Conservation (phyloP, 2,113 vertebrate genomes). For the Pimephales promelas region DNA sequence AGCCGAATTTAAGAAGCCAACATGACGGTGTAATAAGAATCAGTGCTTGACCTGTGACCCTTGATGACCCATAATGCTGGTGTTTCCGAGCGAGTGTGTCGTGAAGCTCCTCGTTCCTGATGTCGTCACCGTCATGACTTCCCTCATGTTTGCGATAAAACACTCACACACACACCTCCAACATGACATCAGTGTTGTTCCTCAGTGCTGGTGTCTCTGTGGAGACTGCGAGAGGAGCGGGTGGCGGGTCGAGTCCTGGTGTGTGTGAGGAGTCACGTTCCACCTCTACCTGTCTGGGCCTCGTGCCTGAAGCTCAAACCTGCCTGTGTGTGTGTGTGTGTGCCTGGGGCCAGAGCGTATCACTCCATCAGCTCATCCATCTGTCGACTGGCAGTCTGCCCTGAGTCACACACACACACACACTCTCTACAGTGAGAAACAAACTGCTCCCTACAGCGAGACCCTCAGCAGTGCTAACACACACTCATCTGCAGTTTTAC, state of each 20-base stretch:
- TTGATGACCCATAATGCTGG: too few species aligned
- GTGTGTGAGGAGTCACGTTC: constrained; percentile 60
- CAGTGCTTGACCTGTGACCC: too few species aligned
- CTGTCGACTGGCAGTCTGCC: constrained; percentile 37
- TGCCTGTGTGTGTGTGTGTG: background rate
- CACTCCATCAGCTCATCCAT: constrained; percentile 39
- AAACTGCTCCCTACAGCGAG: background rate
- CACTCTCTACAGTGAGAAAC: background rate
- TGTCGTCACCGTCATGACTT: too few species aligned
- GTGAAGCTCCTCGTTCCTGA: too few species aligned
- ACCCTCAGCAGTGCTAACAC: constrained; percentile 45
- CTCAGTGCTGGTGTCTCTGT: background rate
- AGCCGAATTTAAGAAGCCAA: too few species aligned
- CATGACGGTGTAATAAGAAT: too few species aligned
- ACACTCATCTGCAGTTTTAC: background rate
- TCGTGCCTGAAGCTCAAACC: constrained; percentile 8
- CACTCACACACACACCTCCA: background rate
- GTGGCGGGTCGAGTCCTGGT: constrained; percentile 29
- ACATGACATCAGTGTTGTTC: background rate
- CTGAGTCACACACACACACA: background rate
- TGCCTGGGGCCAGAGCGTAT: constrained; percentile 37
- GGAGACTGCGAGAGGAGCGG: background rate
- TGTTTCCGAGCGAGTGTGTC: too few species aligned
- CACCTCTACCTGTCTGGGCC: constrained; percentile 70
- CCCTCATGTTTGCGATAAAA: too few species aligned